These are phyloP conservation scores for Microcaecilia unicolor DNA, from an alignment of 2,797 vertebrate genomes.

Conservation along the genomic window DNA sequence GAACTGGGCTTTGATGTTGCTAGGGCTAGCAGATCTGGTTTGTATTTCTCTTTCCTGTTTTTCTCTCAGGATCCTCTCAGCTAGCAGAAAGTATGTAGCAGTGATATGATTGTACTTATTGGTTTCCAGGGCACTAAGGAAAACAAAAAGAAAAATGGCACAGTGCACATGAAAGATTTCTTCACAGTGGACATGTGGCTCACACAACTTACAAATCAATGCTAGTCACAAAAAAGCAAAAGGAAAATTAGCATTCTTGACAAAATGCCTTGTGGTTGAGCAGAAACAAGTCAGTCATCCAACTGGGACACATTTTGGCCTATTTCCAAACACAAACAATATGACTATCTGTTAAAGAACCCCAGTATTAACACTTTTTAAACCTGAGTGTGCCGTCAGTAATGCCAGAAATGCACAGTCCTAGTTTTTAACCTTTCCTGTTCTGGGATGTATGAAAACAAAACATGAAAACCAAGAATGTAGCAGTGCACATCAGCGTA, in stretches of 20 bases:
- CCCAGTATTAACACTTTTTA: too few relatives aligned
- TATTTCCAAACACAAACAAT: neutral
- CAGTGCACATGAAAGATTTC: neutral
- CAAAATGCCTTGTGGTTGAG: neutral
- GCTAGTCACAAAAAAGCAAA: neutral
- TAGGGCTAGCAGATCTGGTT: conserved; percentile 87
- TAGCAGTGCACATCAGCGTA: too few relatives aligned
- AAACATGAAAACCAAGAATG: too few relatives aligned
- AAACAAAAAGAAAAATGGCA: conserved; percentile 14
- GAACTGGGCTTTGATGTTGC: conserved; percentile 95
- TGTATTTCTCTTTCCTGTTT: conserved; percentile 95
- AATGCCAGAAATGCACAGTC: too few relatives aligned
- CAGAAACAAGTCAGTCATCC: too few relatives aligned
- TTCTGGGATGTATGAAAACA: too few relatives aligned
- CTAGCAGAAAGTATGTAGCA: conserved; percentile 93
- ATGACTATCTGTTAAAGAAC: too few relatives aligned
- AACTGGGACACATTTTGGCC: neutral
- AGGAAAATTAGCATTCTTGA: neutral
- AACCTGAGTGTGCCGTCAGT: too few relatives aligned
- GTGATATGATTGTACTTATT: conserved; percentile 99
- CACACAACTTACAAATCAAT: neutral
- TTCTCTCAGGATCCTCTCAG: conserved; percentile 89
- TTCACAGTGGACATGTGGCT: neutral
- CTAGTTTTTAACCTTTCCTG: too few relatives aligned
- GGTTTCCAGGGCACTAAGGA: conserved; percentile 83